Evolutionary conservation across 2,888 invertebrate genomes (phyloP), one percentile per base, ranked within the genome.

Genomic region (Timema cristinae): DNA sequence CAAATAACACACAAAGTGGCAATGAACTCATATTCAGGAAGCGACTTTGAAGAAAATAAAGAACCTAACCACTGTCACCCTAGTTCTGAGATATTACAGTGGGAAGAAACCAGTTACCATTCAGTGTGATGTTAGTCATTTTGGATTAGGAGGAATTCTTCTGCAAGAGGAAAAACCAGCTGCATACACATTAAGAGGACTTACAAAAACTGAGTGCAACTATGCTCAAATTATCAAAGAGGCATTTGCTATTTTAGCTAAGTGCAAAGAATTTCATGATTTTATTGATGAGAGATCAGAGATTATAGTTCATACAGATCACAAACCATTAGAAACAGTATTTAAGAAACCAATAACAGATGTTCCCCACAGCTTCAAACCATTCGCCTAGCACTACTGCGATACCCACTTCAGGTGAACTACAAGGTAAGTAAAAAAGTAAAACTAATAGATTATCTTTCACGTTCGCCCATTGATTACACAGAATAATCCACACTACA

Each of bases 201-300:
- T n/a, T n/a, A n/a, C n/a, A n/a, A 56, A 56, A 6, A 56, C 56
- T 56, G 56, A 56, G 11, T 6, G 56, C 2, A 13, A 13, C 7
- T 56, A 56, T 56, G 56, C 7, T n/a, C 56, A 56, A 56, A 56
- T 56, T 15, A 16, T 56, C 7, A 56, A 56, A 11, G 56, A 56
- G n/a, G 56, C 11, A 56, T 16, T 56, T 8, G 56, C 56, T 16
- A 56, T 56, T 56, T 56, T 7, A 8, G n/a, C 16, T 56, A 16
- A n/a, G 16, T 56, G 56, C n/a, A 9, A 56, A 8, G 16, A 8
- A 16, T 56, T 56, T 6, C 2, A 56, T 6, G 10, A 8, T 7
- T 13, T 15, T 6, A 56, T 13, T 56, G 56, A 1, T n/a, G 56
- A 11, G n/a, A 56, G 56, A 13, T 15, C 9, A 13, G 56, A 13